Evolutionary conservation across 2,888 invertebrate genomes (phyloP).

Genomic region (Lycia hirtaria): DNA sequence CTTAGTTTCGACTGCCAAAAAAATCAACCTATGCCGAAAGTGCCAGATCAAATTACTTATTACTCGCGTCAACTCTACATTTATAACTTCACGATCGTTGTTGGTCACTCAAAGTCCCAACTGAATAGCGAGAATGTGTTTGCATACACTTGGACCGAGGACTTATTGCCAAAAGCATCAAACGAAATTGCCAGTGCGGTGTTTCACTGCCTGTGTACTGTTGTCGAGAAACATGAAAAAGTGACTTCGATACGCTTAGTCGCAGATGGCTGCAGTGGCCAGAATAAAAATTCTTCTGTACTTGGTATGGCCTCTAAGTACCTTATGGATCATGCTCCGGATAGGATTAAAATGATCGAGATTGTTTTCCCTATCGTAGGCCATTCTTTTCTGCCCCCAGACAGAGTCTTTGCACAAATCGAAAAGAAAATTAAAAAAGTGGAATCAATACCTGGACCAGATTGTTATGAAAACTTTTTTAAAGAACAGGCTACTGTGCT

Average conservation of each 20-base stretch:
- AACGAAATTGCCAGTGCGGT: slow-evolving; percentile 39
- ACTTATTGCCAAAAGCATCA: slow-evolving; percentile 36
- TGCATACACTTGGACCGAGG: slow-evolving; percentile 38
- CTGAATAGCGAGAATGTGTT: slow-evolving; percentile 31
- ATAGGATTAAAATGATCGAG: slow-evolving; percentile 33
- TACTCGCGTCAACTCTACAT: slow-evolving; percentile 38
- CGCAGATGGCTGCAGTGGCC: slow-evolving; percentile 40
- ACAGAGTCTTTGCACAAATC: slow-evolving; percentile 40
- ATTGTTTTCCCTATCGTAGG: slow-evolving; percentile 42
- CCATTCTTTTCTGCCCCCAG: slow-evolving; percentile 43
- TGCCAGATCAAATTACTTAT: slow-evolving; percentile 42
- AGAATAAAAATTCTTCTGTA: slow-evolving; percentile 41
- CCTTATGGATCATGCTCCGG: slow-evolving; percentile 34
- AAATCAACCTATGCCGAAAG: slow-evolving; percentile 35
- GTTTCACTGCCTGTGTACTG: slow-evolving; percentile 20
- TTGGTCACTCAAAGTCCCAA: slow-evolving; percentile 19
- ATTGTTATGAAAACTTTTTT: slow-evolving; percentile 33
- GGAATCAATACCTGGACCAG: slow-evolving; percentile 34
- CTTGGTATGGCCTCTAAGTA: slow-evolving; percentile 47
- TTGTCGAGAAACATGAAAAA: slow-evolving; percentile 32
- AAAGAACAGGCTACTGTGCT: slow-evolving; percentile 33
- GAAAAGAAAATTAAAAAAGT: slow-evolving; percentile 37
- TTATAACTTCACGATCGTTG: slow-evolving; percentile 28
- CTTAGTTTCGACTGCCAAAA: slow-evolving; percentile 42
- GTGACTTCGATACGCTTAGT: slow-evolving; percentile 33